Evolutionary conservation across 2,888 invertebrate genomes (phyloP).

Genomic region (Embidobia sp.): DNA sequence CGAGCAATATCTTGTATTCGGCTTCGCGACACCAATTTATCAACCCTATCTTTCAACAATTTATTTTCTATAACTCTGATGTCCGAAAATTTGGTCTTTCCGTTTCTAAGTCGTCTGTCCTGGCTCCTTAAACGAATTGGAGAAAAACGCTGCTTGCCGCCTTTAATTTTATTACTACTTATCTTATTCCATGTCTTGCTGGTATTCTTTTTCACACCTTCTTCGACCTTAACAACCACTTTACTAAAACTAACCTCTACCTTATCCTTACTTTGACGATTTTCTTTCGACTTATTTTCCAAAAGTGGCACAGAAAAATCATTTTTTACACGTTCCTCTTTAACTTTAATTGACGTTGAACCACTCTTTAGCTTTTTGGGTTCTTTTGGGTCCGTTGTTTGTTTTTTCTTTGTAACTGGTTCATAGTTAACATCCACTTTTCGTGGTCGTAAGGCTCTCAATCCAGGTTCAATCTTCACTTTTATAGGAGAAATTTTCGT

Average conservation of each 20-base stretch:
- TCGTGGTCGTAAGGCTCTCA: conserved; percentile 70
- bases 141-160: conserved; percentile 18
- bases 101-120: conserved; percentile 68
- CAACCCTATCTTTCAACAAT: conserved; percentile 16
- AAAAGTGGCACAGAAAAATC: not conserved
- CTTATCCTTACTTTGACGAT: conserved; percentile 29
- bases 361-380: conserved; percentile 30
- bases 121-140: conserved; percentile 71
- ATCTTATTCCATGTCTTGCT: conserved; percentile 10
- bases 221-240: conserved; percentile 22
- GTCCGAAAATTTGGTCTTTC: conserved; percentile 65
- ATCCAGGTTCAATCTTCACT: conserved; percentile 68
- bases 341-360: conserved; percentile 16
- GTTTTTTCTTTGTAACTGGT: conserved; percentile 41
- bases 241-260: not conserved
- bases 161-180: not conserved
- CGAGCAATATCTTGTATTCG: conserved; percentile 1
- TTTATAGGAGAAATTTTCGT: conserved; percentile 11
- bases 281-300: conserved; percentile 32
- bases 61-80: not conserved
- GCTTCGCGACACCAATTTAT: conserved; percentile 29
- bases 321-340: conserved; percentile 3
- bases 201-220: not conserved
- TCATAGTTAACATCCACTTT: conserved; percentile 66
- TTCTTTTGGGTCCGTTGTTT: not conserved